Evolutionary conservation across 2,888 invertebrate species (phyloP).

Genomic region (Stenoptilia bipunctidactyla): DNA sequence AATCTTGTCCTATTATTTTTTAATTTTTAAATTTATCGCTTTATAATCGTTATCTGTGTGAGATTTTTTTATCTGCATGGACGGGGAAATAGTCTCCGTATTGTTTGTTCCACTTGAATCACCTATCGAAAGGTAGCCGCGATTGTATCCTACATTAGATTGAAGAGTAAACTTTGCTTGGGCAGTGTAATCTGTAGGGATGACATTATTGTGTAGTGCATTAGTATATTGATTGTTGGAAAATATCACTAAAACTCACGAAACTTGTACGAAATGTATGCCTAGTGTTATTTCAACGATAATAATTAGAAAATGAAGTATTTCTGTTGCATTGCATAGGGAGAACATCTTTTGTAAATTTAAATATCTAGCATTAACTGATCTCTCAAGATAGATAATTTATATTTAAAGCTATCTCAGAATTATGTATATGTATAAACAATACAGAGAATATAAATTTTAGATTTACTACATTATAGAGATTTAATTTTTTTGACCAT

Average conservation of each 20-base stretch:
- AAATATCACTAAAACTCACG: conserved; percentile 42
- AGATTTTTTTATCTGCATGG: conserved; percentile 8
- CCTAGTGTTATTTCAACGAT: conserved; percentile 54
- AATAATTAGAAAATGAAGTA: conserved; percentile 40
- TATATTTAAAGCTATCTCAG: conserved; percentile 60
- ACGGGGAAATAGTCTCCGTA: conserved; percentile 24
- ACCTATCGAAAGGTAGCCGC: conserved; percentile 28
- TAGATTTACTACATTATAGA: conserved; percentile 54
- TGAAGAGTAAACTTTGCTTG: conserved; percentile 37
- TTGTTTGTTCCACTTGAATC: conserved; percentile 22
- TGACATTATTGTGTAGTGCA: conserved; percentile 52
- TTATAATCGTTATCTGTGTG: conserved; percentile 14
- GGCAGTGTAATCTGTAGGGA: conserved; percentile 54
- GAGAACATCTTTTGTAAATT: conserved; percentile 60
- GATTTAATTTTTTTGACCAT: conserved; percentile 43
- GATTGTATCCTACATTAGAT: conserved; percentile 28
- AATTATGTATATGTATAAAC: conserved; percentile 63
- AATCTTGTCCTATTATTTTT: conserved; percentile 22
- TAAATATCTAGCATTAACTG: conserved; percentile 68
- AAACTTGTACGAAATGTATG: conserved; percentile 40
- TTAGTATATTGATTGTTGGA: conserved; percentile 57
- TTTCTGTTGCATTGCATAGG: conserved; percentile 45
- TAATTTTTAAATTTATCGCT: conserved; percentile 20
- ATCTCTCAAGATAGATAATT: conserved; percentile 68
- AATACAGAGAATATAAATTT: conserved; percentile 56